Percentiles rank a stretch among this genome's conserved stretches.
Evolutionary conservation across 2,888 invertebrate species (phyloP).

Genomic region (Euzetes globulus): DNA sequence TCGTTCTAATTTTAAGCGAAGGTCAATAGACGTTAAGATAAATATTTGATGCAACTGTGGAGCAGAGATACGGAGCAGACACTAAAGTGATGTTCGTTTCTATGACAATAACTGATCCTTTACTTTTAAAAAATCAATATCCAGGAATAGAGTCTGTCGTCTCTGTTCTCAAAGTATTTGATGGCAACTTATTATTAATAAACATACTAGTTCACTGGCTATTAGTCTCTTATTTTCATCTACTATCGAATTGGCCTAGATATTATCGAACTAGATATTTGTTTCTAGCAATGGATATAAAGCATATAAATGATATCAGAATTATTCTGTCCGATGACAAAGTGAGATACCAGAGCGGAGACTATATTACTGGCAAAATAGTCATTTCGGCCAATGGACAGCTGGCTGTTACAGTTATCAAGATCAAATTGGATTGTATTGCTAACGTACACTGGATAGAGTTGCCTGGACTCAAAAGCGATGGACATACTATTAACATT

Average conservation of each 20-base stretch:
- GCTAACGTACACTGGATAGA: slow-evolving; percentile 27
- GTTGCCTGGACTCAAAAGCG: slow-evolving; percentile 26
- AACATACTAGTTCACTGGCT: too few relatives aligned
- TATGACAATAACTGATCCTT: neutral
- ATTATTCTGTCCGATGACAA: slow-evolving; percentile 23
- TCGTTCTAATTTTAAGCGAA: too few relatives aligned
- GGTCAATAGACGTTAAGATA: too few relatives aligned
- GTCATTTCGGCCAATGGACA: neutral
- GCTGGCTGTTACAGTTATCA: neutral
- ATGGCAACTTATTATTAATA: too few relatives aligned
- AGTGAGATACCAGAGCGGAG: slow-evolving; percentile 7
- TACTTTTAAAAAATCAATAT: neutral
- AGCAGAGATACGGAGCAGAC: too few relatives aligned
- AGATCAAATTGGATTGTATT: neutral
- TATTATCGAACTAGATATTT: too few relatives aligned
- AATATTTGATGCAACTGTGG: too few relatives aligned
- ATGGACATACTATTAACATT: slow-evolving; percentile 25
- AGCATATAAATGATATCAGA: slow-evolving; percentile 7
- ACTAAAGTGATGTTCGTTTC: neutral
- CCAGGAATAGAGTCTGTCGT: neutral
- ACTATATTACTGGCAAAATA: slow-evolving; percentile 8
- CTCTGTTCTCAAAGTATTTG: too few relatives aligned
- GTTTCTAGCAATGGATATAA: neutral
- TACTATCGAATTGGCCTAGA: too few relatives aligned
- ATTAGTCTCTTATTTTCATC: too few relatives aligned